Percentiles rank a stretch among this genome's conserved stretches.
phyloP scores from a whole-genome alignment of 2,113 vertebrate genomes.

The Romanogobio albipinnatus region DNA sequence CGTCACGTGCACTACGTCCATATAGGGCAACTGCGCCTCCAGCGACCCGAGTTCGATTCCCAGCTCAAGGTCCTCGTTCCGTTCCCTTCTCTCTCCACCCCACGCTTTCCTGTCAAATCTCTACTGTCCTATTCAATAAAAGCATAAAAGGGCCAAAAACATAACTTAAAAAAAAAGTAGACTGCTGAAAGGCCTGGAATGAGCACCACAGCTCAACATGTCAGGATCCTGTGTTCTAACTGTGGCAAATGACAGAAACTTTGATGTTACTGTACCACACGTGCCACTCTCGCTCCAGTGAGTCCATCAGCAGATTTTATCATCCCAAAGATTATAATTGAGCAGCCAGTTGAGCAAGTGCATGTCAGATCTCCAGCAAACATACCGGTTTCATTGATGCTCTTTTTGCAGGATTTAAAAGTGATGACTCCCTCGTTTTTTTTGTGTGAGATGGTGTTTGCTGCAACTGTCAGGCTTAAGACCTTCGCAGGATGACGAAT shows the following conservation, averaged over 20 bases:
- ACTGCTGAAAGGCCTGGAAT: background rate
- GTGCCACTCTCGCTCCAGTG: background rate
- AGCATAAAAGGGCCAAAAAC: too few species aligned
- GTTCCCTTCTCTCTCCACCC: too few species aligned
- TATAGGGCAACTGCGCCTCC: too few species aligned
- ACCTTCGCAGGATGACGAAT: conserved; percentile 24
- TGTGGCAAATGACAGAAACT: background rate
- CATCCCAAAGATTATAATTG: conserved; percentile 23
- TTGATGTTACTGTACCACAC: background rate
- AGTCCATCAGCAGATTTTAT: conserved; percentile 32
- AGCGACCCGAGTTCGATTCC: too few species aligned
- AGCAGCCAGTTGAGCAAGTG: conserved; percentile 19
- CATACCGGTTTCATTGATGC: conserved; percentile 2
- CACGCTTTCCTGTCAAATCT: background rate
- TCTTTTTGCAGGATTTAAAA: conserved; percentile 39
- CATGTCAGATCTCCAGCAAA: conserved; percentile 32
- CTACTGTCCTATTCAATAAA: too few species aligned
- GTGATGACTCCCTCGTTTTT: conserved; percentile 25
- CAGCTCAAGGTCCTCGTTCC: too few species aligned
- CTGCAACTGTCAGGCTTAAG: conserved; percentile 27
- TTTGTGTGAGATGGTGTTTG: conserved; percentile 23
- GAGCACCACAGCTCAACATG: background rate
- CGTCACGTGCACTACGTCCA: too few species aligned
- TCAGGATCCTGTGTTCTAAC: background rate
- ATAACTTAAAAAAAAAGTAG: background rate